Evolutionary conservation across 2,113 vertebrate genomes (phyloP).

Genomic region (Hirundichthys speculiger): DNA sequence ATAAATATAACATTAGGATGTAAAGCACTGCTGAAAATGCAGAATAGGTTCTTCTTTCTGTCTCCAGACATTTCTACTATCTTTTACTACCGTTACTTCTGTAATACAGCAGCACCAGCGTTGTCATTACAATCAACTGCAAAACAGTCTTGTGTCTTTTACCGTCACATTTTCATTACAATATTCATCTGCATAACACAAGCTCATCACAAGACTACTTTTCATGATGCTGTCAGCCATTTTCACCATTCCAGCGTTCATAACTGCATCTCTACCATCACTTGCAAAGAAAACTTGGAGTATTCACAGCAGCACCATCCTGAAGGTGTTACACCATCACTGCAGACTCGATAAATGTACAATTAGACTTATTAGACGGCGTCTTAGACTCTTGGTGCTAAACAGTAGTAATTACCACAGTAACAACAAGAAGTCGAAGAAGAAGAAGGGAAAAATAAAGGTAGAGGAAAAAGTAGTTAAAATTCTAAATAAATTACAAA

Average conservation of each 20-base stretch:
- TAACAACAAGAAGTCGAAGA: not conserved
- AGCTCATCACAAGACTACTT: conserved; percentile 4
- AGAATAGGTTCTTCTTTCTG: not conserved
- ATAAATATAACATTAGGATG: too few species aligned
- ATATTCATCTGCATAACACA: conserved; percentile 2
- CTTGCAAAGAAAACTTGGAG: too few species aligned
- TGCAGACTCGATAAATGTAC: too few species aligned
- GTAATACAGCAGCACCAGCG: not conserved
- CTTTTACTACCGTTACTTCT: not conserved
- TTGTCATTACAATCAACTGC: conserved; percentile 15
- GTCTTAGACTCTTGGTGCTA: conserved; percentile 38
- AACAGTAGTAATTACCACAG: conserved; percentile 15
- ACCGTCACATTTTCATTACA: conserved; percentile 6
- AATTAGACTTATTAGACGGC: not conserved
- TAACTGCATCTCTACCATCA: conserved; percentile 13
- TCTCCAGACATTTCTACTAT: not conserved
- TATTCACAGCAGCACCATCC: conserved; percentile 37
- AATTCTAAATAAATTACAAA: conserved; percentile 26
- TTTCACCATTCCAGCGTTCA: conserved; percentile 17
- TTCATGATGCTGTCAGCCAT: conserved; percentile 5
- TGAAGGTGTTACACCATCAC: not conserved
- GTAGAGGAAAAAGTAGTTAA: not conserved
- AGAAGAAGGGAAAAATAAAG: not conserved
- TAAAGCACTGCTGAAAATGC: too few species aligned
- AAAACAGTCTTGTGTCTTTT: not conserved